Percentiles rank a stretch among this genome's conserved stretches.
phyloP scores from a whole-genome alignment of 2,888 invertebrate species.

The Drosophila demipolita region DNA sequence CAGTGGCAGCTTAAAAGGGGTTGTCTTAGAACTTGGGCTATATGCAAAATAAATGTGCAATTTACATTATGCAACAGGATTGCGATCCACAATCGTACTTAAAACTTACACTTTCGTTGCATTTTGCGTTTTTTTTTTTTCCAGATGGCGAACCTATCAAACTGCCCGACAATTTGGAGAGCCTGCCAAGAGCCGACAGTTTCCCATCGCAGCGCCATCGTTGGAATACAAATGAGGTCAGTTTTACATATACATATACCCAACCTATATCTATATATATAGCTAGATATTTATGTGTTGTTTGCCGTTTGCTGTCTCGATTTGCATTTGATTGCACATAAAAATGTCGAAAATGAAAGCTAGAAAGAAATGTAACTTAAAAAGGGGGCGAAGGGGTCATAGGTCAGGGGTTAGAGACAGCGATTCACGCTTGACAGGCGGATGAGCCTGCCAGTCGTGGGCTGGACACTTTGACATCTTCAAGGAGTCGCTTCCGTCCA shows the following conservation, averaged over 20 bases:
- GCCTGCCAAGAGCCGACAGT: slow-evolving; percentile 96
- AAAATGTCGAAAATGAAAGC: slow-evolving; percentile 75
- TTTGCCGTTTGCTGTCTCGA: slow-evolving; percentile 56
- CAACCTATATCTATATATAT: slow-evolving; percentile 11
- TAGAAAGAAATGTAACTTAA: slow-evolving; percentile 21
- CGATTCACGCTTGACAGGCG: slow-evolving; percentile 65
- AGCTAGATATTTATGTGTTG: slow-evolving; percentile 31
- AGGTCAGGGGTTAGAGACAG: slow-evolving; percentile 2
- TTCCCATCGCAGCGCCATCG: slow-evolving; percentile 97
- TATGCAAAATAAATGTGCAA: slow-evolving; percentile 59
- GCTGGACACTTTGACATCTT: slow-evolving; percentile 74
- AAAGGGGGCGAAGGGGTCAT: not conserved
- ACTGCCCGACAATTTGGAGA: slow-evolving; percentile 97
- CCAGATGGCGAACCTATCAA: slow-evolving; percentile 96
- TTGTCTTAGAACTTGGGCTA: not conserved
- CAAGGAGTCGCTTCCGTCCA: slow-evolving; percentile 43
- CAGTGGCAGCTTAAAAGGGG: slow-evolving; percentile 3
- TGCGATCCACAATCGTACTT: slow-evolving; percentile 45
- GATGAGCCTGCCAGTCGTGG: slow-evolving; percentile 74
- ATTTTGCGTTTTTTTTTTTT: slow-evolving; percentile 45
- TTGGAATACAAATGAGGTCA: slow-evolving; percentile 99
- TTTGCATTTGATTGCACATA: slow-evolving; percentile 79
- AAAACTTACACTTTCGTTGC: slow-evolving; percentile 74
- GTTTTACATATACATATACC: slow-evolving; percentile 68
- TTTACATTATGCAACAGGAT: slow-evolving; percentile 61